Base-by-base conservation (phyloP, 1,140 invertebrate genomes). In the Brachionus rotundiformis region DNA sequence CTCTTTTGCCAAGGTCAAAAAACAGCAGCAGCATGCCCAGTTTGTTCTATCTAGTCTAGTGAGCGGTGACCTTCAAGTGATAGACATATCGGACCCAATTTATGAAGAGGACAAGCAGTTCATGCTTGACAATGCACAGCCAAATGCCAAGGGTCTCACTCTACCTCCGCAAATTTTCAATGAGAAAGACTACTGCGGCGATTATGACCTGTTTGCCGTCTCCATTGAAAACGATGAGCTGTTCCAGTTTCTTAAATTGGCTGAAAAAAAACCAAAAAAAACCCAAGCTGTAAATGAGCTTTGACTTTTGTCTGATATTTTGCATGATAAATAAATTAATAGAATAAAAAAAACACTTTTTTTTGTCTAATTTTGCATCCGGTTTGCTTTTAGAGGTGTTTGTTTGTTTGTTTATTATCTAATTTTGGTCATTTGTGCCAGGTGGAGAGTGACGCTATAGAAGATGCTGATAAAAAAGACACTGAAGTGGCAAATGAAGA, bases 91-190 rank as follows among this genome's bases (percentile, higher is more conserved):
- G 39, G 94, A 96, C 87, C 94, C 94, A 19, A 92, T 92, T 39
- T 92, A 92, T 86, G 94, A 96, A 87, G 88, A 91, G 71, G 92
- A 94, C 63, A 94, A 94, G 88, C 93, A 95, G 84, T 94, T 94
- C 85, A 96, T 98, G 94, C 93, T 95, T 87, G 91, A 91, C 83
- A 93, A 95, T 86, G 92, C 93, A 81, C 94, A 92, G 84, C 16
- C 83, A 16, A 84, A 85, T 82, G 85, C 87, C 68, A 92, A 92
- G 29, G 91, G 90, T 31, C 91, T 92, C 85, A 90, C 91, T 83
- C 88, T 96, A 83, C 94, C 95, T 68, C 95, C 95, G 76, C 95
- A 98, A 89, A 91, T 98, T 83, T 98, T 97, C 86, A 94, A 94
- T 86, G 94, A 94, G 82, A 92, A 93, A 33, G 91, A 93, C 82